These are phyloP conservation scores for Premnoplex brunnescens DNA, from an alignment of 2,797 vertebrate species.

Conservation along the genomic window DNA sequence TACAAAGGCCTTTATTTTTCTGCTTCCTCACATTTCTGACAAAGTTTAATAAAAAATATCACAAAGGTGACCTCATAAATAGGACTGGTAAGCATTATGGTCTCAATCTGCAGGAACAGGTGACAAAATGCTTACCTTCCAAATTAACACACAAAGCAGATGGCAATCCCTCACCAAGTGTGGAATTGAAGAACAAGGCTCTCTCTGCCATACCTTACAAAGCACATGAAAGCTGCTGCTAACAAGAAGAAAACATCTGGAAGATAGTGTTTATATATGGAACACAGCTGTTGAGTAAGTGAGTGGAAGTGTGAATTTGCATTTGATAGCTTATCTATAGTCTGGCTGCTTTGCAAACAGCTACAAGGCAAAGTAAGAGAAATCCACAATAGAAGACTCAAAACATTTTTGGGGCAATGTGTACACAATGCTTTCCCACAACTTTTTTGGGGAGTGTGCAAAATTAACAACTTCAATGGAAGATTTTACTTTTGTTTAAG, in stretches of 20 bases:
- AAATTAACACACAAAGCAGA: background rate
- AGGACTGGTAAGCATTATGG: background rate
- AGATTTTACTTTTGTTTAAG: background rate
- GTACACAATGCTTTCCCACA: background rate
- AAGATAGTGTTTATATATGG: background rate
- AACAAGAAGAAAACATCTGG: conserved; percentile 41
- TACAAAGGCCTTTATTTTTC: background rate
- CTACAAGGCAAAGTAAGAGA: background rate
- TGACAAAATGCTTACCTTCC: conserved; percentile 24
- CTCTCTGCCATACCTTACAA: background rate
- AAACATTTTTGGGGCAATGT: background rate
- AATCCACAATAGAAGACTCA: background rate
- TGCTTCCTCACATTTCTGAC: background rate
- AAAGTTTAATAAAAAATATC: background rate
- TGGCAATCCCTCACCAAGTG: background rate
- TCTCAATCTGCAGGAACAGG: background rate
- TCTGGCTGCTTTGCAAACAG: background rate
- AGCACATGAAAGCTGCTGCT: background rate
- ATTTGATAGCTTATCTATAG: background rate
- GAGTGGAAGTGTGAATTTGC: background rate
- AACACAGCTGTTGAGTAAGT: background rate
- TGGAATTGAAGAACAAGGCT: background rate
- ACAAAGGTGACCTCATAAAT: background rate
- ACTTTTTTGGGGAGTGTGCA: background rate
- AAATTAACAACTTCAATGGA: background rate